These are phyloP conservation scores for Rhopalosiphum padi DNA, from an alignment of 1,140 invertebrate species.

Conservation along the genomic window DNA sequence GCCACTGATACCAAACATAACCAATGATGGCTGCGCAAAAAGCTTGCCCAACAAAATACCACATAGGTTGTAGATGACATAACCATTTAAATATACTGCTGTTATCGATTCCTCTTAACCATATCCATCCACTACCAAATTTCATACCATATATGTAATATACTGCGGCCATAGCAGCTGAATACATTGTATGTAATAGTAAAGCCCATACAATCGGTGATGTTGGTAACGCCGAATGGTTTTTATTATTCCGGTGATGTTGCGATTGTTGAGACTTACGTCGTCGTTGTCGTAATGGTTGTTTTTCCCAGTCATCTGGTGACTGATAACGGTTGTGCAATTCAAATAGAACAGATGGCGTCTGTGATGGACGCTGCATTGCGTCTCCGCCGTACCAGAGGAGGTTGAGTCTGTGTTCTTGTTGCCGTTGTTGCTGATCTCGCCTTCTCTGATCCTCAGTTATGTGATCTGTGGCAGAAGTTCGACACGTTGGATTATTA, in stretches of 20 bases:
- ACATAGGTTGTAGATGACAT: not conserved
- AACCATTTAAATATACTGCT: not conserved
- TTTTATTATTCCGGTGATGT: not conserved
- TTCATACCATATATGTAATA: not conserved
- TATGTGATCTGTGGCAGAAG: not conserved
- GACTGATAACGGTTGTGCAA: not conserved
- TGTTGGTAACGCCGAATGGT: not conserved
- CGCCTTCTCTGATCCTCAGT: not conserved
- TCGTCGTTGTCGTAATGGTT: not conserved
- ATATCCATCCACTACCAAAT: constrained; percentile 32
- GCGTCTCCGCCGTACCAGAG: constrained; percentile 32
- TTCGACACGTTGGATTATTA: not conserved
- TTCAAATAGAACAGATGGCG: constrained; percentile 4
- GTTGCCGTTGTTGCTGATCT: not conserved
- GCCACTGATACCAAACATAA: not conserved
- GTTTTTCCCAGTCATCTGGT: constrained; percentile 43
- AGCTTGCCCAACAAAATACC: not conserved
- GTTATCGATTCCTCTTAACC: not conserved
- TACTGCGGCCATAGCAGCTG: not conserved
- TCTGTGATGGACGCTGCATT: not conserved
- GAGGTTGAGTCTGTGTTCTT: constrained; percentile 1
- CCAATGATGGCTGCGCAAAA: not conserved
- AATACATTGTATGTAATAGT: not conserved
- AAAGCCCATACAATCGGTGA: not conserved
- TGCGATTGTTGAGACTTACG: not conserved